phyloP scores from a whole-genome alignment of 1,140 invertebrate genomes.

The Caenorhabditis inopinata region DNA sequence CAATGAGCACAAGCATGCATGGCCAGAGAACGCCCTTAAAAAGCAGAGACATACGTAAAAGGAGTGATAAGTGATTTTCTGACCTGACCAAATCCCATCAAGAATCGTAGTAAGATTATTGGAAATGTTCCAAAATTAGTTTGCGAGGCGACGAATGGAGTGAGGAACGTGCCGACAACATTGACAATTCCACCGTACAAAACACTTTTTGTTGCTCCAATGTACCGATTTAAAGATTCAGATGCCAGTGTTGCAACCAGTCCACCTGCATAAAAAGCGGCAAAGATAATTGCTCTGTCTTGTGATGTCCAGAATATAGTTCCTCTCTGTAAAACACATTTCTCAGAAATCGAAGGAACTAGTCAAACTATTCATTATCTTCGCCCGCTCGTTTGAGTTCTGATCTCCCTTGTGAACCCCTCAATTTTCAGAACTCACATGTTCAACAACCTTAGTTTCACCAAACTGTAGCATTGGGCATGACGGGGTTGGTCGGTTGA shows the following conservation, averaged over 20 bases:
- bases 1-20: constrained; percentile 63
- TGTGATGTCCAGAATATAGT: constrained; percentile 56
- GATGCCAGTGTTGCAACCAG: constrained; percentile 41
- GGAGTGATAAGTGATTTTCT: constrained; percentile 3
- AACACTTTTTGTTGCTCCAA: constrained; percentile 54
- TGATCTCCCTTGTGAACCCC: background rate
- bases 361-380: background rate
- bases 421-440: background rate
- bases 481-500: background rate
- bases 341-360: no score
- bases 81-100: constrained; percentile 63
- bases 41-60: background rate
- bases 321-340: constrained; percentile 54
- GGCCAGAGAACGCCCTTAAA: constrained; percentile 62
- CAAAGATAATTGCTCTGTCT: constrained; percentile 60
- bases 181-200: constrained; percentile 60
- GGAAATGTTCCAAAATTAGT: constrained; percentile 27
- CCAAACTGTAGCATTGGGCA: constrained; percentile 33
- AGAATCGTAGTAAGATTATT: constrained; percentile 46
- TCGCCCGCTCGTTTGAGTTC: background rate
- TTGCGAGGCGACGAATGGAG: constrained; percentile 53
- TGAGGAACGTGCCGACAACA: constrained; percentile 60
- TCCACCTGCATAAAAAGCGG: constrained; percentile 64
- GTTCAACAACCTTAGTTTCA: background rate
- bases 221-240: constrained; percentile 1